Percentiles rank a stretch among this genome's conserved stretches.
Conservation (phyloP, 2,888 invertebrate species). For the Plebejus melissa region DNA sequence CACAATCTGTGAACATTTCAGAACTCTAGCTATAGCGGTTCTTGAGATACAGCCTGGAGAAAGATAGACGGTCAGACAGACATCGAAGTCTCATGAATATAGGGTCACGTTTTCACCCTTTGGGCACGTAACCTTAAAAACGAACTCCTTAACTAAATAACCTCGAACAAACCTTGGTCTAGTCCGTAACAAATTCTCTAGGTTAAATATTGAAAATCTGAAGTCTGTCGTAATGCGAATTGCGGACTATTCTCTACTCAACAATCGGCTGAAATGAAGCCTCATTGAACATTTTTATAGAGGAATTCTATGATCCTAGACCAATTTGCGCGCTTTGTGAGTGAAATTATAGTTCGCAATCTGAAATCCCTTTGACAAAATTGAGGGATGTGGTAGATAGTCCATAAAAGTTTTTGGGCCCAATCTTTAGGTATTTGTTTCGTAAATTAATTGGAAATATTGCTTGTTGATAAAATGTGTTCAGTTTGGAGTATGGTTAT, state of each 20-base stretch:
- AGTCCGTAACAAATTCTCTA: neutral
- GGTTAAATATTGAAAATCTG: neutral
- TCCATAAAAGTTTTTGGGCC: neutral
- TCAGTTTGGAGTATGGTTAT: neutral
- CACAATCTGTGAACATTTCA: too few relatives aligned
- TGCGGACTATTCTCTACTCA: neutral
- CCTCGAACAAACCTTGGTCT: neutral
- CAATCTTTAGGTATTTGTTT: neutral
- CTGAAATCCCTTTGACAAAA: neutral
- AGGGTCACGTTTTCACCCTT: too few relatives aligned
- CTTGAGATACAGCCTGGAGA: too few relatives aligned
- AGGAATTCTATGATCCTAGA: neutral
- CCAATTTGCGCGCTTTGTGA: slow-evolving; percentile 13
- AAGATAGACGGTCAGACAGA: too few relatives aligned
- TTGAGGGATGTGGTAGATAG: neutral
- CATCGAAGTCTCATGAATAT: too few relatives aligned
- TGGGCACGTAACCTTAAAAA: too few relatives aligned
- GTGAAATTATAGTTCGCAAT: slow-evolving; percentile 6
- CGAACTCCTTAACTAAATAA: neutral
- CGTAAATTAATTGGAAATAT: neutral
- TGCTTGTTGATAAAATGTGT: neutral
- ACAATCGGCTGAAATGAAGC: neutral
- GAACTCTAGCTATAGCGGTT: too few relatives aligned
- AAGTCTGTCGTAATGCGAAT: neutral
- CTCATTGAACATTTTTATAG: neutral